Conservation (phyloP, 2,888 invertebrate species). For the Acrocyrtus sp. region DNA sequence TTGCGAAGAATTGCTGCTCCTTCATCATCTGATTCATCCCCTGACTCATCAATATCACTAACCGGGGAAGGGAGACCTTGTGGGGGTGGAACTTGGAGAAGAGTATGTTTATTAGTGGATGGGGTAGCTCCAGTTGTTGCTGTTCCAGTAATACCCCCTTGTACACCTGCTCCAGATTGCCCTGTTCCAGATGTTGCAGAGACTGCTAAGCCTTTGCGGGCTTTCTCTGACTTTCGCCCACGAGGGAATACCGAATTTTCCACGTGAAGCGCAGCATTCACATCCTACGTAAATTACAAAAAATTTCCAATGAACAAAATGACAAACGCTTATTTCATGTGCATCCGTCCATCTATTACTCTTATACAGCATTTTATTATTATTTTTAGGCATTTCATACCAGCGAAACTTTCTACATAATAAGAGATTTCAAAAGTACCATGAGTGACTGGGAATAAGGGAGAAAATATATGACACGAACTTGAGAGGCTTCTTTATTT, state of each 20-base stretch:
- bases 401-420: no score
- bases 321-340: no score
- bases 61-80: conserved; percentile 23
- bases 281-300: conserved; percentile 49
- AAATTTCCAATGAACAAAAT: no score
- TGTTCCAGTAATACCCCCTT: conserved; percentile 8
- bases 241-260: conserved; percentile 55
- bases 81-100: conserved; percentile 42
- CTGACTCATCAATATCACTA: conserved; percentile 54
- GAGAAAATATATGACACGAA: no score
- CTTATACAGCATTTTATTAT: no score
- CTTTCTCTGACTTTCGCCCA: conserved; percentile 45
- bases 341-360: no score
- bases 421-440: no score
- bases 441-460: no score
- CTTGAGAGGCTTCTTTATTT: no score
- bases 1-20: conserved; percentile 54
- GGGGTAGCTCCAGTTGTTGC: conserved; percentile 18
- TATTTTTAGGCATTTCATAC: no score
- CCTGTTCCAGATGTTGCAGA: conserved; percentile 41
- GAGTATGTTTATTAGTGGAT: conserved; percentile 20
- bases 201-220: conserved; percentile 26
- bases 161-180: conserved; percentile 21
- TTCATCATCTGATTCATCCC: conserved; percentile 62
- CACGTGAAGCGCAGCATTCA: conserved; percentile 54